These are phyloP conservation scores for Horisme vitalbata DNA, from an alignment of 2,888 invertebrate genomes.

Conservation along the genomic window DNA sequence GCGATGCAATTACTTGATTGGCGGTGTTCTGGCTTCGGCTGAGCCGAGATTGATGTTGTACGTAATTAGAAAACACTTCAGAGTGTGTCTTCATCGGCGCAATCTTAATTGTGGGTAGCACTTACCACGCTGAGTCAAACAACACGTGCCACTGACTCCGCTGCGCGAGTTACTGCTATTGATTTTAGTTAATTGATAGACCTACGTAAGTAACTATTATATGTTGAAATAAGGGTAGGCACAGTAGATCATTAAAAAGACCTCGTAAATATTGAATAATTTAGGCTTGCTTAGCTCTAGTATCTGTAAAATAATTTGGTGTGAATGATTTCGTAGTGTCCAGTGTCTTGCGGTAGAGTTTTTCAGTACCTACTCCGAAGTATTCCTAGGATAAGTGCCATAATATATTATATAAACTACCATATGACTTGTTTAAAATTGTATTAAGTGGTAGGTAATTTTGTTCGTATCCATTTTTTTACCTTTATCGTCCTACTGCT, in stretches of 20 bases:
- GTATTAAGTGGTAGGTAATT: background rate
- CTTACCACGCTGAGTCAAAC: slow-evolving; percentile 77
- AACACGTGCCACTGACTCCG: slow-evolving; percentile 60
- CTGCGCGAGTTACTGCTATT: slow-evolving; percentile 39
- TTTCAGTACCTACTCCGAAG: too few relatives aligned
- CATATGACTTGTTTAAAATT: too few relatives aligned
- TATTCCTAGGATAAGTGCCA: too few relatives aligned
- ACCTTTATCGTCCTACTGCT: too few relatives aligned
- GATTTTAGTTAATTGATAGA: slow-evolving; percentile 46
- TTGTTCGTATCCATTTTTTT: slow-evolving; percentile 6
- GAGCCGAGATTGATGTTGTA: slow-evolving; percentile 78
- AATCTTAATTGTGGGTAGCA: slow-evolving; percentile 80
- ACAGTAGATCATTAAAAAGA: too few relatives aligned
- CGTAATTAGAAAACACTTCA: slow-evolving; percentile 83
- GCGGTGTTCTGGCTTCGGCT: slow-evolving; percentile 75
- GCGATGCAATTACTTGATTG: slow-evolving; percentile 83
- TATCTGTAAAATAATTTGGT: too few relatives aligned
- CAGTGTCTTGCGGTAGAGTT: too few relatives aligned
- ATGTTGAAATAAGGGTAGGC: too few relatives aligned
- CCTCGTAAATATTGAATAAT: background rate
- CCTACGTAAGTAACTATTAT: too few relatives aligned
- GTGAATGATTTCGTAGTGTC: too few relatives aligned
- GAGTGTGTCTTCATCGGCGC: slow-evolving; percentile 78
- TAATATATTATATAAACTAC: too few relatives aligned
- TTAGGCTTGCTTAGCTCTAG: too few relatives aligned